Conservation (phyloP, 2,113 vertebrate genomes). For the Romanogobio albipinnatus region DNA sequence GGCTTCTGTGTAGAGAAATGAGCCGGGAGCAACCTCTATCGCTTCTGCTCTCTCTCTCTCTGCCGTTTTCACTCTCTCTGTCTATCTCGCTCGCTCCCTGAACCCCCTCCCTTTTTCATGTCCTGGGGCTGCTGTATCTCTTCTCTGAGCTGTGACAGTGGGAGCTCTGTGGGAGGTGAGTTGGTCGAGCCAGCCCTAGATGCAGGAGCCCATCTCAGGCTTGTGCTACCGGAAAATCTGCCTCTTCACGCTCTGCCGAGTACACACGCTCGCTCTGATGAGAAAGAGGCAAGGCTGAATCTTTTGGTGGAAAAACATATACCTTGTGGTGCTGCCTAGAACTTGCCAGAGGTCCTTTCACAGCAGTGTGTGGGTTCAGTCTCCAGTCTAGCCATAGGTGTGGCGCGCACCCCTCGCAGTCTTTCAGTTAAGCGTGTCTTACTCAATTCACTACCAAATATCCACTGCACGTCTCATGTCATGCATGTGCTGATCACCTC, state of each 20-base stretch:
- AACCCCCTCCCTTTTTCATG: constrained; percentile 61
- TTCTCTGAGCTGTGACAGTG: constrained; percentile 79
- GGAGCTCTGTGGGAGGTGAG: constrained; percentile 78
- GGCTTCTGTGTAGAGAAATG: constrained; percentile 81
- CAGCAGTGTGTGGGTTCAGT: constrained; percentile 30
- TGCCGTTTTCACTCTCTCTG: constrained; percentile 61
- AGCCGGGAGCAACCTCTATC: constrained; percentile 71
- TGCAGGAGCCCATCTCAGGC: constrained; percentile 86
- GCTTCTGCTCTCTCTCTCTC: constrained; percentile 62
- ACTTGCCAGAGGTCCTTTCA: constrained; percentile 27
- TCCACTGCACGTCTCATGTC: constrained; percentile 30
- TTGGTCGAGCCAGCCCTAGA: constrained; percentile 80
- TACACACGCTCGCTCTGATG: constrained; percentile 72
- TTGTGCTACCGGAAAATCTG: constrained; percentile 93
- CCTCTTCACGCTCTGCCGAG: constrained; percentile 87
- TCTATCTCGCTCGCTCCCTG: constrained; percentile 56
- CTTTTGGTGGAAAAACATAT: constrained; percentile 55
- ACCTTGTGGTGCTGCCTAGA: constrained; percentile 43
- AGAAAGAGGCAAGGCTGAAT: constrained; percentile 55
- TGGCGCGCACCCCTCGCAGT: not conserved
- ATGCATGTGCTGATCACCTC: constrained; percentile 13
- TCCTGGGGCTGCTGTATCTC: constrained; percentile 76
- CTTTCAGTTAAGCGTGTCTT: constrained; percentile 35
- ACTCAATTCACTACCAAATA: constrained; percentile 41
- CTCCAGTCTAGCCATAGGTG: constrained; percentile 20